These are phyloP conservation scores for Montifringilla adamsi DNA, from an alignment of 2,113 vertebrate genomes.

Conservation along the genomic window DNA sequence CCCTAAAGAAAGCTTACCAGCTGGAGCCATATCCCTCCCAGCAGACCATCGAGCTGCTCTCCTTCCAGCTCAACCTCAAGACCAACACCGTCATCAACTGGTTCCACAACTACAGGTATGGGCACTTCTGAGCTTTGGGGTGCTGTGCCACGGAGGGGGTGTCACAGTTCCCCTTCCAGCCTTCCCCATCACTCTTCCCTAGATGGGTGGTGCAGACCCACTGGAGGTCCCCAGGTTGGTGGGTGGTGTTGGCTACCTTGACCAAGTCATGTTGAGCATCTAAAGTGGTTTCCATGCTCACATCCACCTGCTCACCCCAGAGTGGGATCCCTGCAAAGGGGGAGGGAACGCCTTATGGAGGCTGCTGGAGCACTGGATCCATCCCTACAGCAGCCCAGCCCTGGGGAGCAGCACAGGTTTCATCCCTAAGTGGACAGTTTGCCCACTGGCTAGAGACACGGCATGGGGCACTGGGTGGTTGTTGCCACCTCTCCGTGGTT, in stretches of 20 bases:
- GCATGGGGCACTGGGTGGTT: accelerated
- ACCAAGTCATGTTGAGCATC: background rate
- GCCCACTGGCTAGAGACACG: accelerated
- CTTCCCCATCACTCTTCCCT: background rate
- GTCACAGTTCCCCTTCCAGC: background rate
- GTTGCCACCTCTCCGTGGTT: accelerated
- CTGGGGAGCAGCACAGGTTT: accelerated
- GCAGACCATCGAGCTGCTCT: constrained; percentile 94
- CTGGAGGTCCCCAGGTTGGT: background rate
- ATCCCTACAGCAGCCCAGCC: background rate
- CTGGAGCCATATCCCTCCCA: constrained; percentile 97
- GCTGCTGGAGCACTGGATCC: background rate
- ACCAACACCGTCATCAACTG: constrained; percentile 99
- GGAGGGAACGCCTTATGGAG: background rate
- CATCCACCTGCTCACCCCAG: accelerated
- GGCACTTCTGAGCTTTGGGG: accelerated
- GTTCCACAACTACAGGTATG: constrained; percentile 98
- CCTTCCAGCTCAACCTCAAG: constrained; percentile 93
- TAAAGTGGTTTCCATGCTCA: background rate
- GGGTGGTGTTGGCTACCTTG: background rate
- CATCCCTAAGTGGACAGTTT: background rate
- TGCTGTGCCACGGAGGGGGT: background rate
- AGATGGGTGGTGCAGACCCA: background rate
- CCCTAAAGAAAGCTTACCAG: constrained; percentile 90
- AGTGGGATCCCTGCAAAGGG: accelerated